Percentiles rank a stretch among this genome's conserved stretches.
phyloP scores from a whole-genome alignment of 2,797 vertebrate genomes.

The Lagodon rhomboides region DNA sequence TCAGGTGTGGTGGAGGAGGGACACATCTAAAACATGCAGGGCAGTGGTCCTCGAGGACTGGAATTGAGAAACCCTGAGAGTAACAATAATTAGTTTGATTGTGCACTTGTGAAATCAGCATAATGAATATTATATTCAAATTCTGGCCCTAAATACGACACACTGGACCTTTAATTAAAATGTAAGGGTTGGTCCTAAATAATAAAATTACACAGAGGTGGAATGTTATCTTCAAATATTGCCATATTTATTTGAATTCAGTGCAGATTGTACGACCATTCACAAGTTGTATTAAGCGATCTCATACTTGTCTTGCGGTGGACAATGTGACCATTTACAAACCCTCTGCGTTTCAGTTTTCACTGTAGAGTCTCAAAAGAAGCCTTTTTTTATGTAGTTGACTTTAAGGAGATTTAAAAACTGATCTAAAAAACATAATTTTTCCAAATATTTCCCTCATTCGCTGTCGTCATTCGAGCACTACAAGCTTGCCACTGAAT shows the following conservation, averaged over 20 bases:
- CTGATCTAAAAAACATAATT: not conserved
- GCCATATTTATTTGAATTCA: not conserved
- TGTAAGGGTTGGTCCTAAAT: no score
- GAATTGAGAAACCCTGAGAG: no score
- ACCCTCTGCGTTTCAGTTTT: not conserved
- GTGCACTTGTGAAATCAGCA: no score
- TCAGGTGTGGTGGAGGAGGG: no score
- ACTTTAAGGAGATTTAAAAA: not conserved
- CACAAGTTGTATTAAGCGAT: not conserved
- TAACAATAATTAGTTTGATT: no score
- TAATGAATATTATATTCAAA: no score
- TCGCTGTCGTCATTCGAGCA: no score
- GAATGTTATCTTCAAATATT: not conserved
- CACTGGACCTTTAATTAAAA: no score
- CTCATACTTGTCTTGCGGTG: not conserved
- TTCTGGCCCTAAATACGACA: no score
- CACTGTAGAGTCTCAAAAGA: not conserved
- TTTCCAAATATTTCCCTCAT: not conserved
- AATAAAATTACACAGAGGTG: not conserved
- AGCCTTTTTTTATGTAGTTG: not conserved
- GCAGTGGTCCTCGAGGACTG: no score
- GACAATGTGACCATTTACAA: not conserved
- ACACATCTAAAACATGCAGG: no score
- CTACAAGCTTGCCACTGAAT: no score
- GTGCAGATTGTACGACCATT: not conserved